Evolutionary conservation across 2,113 vertebrate species (phyloP), one percentile per base, ranked within the genome.

Genomic region (Cryptotis parvus): DNA sequence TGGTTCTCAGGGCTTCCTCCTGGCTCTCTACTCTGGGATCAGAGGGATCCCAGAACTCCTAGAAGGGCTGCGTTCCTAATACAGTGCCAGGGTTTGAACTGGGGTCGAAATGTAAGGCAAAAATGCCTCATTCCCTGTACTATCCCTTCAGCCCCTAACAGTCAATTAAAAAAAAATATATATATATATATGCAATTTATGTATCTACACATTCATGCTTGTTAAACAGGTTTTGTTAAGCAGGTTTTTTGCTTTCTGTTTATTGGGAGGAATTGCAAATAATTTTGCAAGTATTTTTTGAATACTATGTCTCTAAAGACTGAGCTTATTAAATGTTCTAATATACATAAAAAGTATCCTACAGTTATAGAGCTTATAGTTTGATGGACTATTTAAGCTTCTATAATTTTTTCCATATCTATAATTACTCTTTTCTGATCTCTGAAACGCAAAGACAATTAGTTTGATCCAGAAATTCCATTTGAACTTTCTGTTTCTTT

Each of bases 261-360:
- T 92, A 33, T 49, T 78, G 74, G 43, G 24, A 80, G 35, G 18
- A 89, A 89, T 85, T 65, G 12, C 16, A 75, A 0, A 29, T 93
- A 83, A 63, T 55, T 94, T n/a, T 72, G n/a, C 12, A 91, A 43
- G 4, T 61, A 37, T 89, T 92, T 72, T 33, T 88, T 92, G 14
- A 41, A 33, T 75, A 49, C 31, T 72, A 11, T 89, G 24, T 41
- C 33, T 72, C 26, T 35, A 39, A 31, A 15, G 65, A 75, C 58
- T 41, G 16, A 77, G 6, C 26, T 55, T 58, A 37, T 6, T 81
- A 52, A 37, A 2, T 81, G 9, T 70, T 49, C 37, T 78, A 12
- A 3, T 37, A 1, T 76, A 27, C 7, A 6, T 81, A 43, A 55
- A 66, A 87, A 20, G 41, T 83, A 18, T 76, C n/a, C 55, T 45